phyloP scores from a whole-genome alignment of 2,113 vertebrate species.

The Oenanthe melanoleuca region DNA sequence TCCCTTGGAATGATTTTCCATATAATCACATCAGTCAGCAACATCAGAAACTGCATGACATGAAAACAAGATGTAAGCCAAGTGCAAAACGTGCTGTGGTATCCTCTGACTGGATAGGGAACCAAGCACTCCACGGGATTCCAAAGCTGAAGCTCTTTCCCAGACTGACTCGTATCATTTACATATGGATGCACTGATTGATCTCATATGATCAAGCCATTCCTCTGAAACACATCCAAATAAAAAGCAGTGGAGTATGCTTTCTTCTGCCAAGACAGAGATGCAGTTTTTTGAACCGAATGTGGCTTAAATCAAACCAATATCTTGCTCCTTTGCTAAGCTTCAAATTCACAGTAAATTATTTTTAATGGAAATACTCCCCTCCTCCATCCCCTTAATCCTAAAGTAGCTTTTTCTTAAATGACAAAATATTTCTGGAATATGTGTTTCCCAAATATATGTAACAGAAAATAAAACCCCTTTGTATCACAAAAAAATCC shows the following conservation, averaged over 20 bases:
- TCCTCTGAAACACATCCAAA: background rate
- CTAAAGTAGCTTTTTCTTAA: background rate
- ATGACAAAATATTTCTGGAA: background rate
- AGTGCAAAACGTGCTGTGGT: background rate
- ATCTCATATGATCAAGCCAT: background rate
- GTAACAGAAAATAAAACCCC: background rate
- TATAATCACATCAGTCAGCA: background rate
- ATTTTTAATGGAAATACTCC: background rate
- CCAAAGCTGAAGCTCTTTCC: background rate
- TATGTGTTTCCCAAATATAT: background rate
- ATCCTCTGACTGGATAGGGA: background rate
- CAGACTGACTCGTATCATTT: background rate
- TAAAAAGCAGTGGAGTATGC: background rate
- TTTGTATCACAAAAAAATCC: background rate
- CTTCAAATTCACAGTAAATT: background rate
- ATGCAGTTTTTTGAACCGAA: background rate
- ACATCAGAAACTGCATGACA: background rate
- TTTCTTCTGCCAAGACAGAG: background rate
- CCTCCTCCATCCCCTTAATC: accelerated
- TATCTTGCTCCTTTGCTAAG: background rate
- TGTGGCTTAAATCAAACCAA: background rate
- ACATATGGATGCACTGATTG: background rate
- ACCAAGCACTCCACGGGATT: background rate
- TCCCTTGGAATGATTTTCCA: background rate
- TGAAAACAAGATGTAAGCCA: background rate